Evolutionary conservation across 2,113 vertebrate species (phyloP).

Genomic region (Sciurus niger): DNA sequence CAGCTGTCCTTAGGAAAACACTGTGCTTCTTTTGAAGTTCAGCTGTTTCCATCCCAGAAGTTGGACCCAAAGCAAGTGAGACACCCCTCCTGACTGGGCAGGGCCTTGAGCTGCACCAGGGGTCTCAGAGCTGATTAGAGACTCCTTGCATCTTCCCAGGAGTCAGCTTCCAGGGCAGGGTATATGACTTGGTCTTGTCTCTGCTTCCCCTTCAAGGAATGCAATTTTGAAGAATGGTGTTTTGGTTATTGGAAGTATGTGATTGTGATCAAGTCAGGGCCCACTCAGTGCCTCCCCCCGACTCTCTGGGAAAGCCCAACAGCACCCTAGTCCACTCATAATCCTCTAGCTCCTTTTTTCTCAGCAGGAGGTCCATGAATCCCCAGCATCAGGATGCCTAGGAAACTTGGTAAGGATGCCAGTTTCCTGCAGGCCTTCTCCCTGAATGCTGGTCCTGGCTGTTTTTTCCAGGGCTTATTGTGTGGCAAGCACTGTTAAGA

Average conservation of each 20-base stretch:
- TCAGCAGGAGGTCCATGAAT: neutral
- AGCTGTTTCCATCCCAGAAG: constrained; percentile 62
- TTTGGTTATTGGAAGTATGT: neutral
- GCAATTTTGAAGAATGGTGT: too few species aligned
- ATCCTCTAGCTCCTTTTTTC: neutral
- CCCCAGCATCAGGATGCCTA: neutral
- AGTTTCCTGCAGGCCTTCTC: accelerated
- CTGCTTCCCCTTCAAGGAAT: neutral
- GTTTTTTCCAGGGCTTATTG: neutral
- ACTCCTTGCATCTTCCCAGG: neutral
- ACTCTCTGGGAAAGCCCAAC: neutral
- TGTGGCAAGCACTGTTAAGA: accelerated
- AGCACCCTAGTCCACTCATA: neutral
- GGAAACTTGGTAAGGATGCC: neutral
- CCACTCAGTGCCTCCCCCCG: neutral
- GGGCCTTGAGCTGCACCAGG: neutral
- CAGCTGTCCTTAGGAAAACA: constrained; percentile 71
- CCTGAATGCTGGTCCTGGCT: accelerated
- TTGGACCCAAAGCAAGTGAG: neutral
- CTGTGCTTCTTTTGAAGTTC: constrained; percentile 70
- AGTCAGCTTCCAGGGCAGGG: neutral
- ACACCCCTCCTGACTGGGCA: neutral
- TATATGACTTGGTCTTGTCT: neutral
- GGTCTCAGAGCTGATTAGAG: neutral
- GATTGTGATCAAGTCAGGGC: neutral